phyloP scores from a whole-genome alignment of 1,140 invertebrate genomes.

The Megalopta genalis region DNA sequence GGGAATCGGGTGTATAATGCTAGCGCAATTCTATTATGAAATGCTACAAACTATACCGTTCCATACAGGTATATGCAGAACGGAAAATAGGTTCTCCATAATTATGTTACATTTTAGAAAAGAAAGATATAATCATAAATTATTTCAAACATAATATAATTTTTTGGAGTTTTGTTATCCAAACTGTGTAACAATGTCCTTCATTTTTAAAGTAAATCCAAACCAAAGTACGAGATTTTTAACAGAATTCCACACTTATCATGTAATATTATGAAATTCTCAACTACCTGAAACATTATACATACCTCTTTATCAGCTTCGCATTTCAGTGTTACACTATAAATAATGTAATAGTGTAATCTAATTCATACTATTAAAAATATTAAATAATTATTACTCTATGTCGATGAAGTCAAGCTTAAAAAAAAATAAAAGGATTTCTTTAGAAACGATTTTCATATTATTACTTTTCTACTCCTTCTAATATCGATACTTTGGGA shows the following conservation, averaged over 20 bases:
- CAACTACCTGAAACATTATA: conserved; percentile 54
- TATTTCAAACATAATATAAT: conserved; percentile 65
- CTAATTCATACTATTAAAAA: conserved; percentile 62
- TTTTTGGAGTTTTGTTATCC: conserved; percentile 44
- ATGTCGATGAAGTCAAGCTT: conserved; percentile 63
- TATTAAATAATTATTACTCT: conserved; percentile 61
- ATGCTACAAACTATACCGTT: conserved; percentile 37
- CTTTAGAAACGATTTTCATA: conserved; percentile 48
- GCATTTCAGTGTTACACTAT: conserved; percentile 67
- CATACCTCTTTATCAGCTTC: conserved; percentile 63
- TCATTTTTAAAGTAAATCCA: conserved; percentile 51
- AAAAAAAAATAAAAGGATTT: conserved; percentile 62
- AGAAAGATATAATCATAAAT: conserved; percentile 72
- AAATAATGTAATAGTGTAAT: conserved; percentile 66
- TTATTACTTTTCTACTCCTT: conserved; percentile 19
- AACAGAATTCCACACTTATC: conserved; percentile 55
- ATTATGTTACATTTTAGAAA: conserved; percentile 67
- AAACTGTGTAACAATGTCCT: conserved; percentile 31
- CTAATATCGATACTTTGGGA: background rate
- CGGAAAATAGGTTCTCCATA: conserved; percentile 34
- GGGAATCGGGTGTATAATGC: conserved; percentile 35
- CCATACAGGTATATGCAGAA: conserved; percentile 46
- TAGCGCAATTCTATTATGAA: conserved; percentile 39
- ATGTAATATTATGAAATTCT: conserved; percentile 54
- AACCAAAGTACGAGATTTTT: conserved; percentile 61